Percentiles rank a stretch among this genome's conserved stretches.
Evolutionary conservation across 2,888 invertebrate species (phyloP).

Genomic region (Rhynchonema sp.): DNA sequence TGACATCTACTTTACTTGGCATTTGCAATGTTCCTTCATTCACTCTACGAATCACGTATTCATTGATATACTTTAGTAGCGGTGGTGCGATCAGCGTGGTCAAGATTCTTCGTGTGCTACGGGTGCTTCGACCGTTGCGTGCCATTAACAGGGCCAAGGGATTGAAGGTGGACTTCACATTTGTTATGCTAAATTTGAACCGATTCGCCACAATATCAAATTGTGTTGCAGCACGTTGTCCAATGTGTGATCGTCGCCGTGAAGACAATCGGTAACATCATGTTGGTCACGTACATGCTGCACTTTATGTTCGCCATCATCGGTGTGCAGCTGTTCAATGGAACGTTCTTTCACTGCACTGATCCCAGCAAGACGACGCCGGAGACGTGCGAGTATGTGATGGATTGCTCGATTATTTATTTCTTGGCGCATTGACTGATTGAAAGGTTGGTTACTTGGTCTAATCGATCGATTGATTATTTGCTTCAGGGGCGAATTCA

Average conservation of each 20-base stretch:
- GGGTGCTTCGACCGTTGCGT: conserved; percentile 87
- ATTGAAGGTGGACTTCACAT: conserved; percentile 76
- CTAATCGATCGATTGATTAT: too few species aligned
- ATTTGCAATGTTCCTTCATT: neutral
- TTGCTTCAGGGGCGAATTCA: conserved; percentile 61
- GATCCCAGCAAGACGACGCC: conserved; percentile 82
- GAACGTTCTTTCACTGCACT: conserved; percentile 83
- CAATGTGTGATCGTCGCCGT: conserved; percentile 61
- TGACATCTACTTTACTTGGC: conserved; percentile 8
- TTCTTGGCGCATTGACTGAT: neutral
- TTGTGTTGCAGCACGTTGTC: conserved; percentile 96
- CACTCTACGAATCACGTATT: neutral
- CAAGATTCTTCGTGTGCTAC: conserved; percentile 84
- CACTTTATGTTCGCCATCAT: conserved; percentile 99
- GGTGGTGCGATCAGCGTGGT: conserved; percentile 65
- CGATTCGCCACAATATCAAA: neutral
- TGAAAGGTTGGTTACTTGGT: too few species aligned
- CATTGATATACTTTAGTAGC: conserved; percentile 38
- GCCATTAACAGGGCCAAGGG: conserved; percentile 99
- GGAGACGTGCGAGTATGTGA: conserved; percentile 47
- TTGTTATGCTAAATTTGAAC: too few species aligned
- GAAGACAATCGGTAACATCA: conserved; percentile 68
- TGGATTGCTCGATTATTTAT: neutral
- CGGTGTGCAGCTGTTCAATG: conserved; percentile 99
- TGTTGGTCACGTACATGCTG: conserved; percentile 90